Base-by-base conservation (phyloP, 2,797 vertebrate genomes). In the Argyrosomus regius region DNA sequence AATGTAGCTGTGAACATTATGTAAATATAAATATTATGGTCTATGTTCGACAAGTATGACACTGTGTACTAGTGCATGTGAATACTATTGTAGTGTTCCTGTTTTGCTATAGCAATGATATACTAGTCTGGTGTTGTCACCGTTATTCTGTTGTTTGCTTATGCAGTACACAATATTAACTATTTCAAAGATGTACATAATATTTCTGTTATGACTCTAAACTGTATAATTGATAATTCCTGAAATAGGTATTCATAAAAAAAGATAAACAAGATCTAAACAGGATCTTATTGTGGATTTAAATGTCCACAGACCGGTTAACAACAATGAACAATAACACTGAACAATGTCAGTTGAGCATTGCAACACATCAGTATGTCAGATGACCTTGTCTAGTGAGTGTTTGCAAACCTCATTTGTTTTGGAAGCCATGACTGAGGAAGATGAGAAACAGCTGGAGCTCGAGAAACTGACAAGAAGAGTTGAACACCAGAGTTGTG, bases 41-140 rank as follows among this genome's bases (percentile, higher is more conserved):
- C 90, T 91, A 72, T 87, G 86, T 91, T 77, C 64, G 61, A 93
- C 70, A 91, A 84, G 75, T 92, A 87, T 87, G 83, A 91, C 90
- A 91, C 91, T 91, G 87, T 93, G 87, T 93, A 91, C 83, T 92
- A 92, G 92, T 96, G 97, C 97, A 97, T 97, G 97, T 96, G 95
- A 96, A 97, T 95, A 94, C 95, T 94, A 94, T 95, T 87, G 94
- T 95, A 95, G 88, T 93, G 94, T 93, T 95, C 91, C 89, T 70
- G 83, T 96, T 95, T 93, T 92, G 91, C 87, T 87, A 92, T 95
- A 81, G 88, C 41, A 46, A 86, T 81, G 77, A 82, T 89, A 89
- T 89, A 83, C 75, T 87, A 85, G 90, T 92, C 87, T 91, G 94
- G 92, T 96, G 91, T 94, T 96, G 96, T 96, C 94, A 95, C 93